A percentile compares a stretch with the other conserved stretches of the same genome.
These are phyloP conservation scores for Apeltes quadracus DNA, from an alignment of 2,113 vertebrate species.

Conservation along the genomic window DNA sequence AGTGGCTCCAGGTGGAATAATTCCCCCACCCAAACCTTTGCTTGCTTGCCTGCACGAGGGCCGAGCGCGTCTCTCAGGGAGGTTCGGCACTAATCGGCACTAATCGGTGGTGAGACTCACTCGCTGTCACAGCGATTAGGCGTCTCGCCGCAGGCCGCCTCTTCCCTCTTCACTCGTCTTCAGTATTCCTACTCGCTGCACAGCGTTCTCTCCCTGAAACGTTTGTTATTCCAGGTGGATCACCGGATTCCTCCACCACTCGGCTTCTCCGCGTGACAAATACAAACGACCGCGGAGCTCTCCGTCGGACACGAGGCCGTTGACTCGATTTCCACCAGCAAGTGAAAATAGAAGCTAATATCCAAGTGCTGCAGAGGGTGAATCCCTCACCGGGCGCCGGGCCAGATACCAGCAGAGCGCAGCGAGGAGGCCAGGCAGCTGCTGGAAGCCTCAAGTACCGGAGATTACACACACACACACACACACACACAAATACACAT, in stretches of 20 bases:
- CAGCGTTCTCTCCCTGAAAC: slow-evolving; percentile 33
- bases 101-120: too few species aligned
- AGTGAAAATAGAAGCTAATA: slow-evolving; percentile 52
- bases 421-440: background rate
- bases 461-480: slow-evolving; percentile 6
- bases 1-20: too few species aligned
- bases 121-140: too few species aligned
- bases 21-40: too few species aligned
- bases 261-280: slow-evolving; percentile 70
- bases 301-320: slow-evolving; percentile 11
- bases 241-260: slow-evolving; percentile 62
- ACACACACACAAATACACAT: background rate
- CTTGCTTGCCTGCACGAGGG: too few species aligned
- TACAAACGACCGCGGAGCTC: slow-evolving; percentile 64
- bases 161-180: too few species aligned
- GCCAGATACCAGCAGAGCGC: slow-evolving; percentile 32
- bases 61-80: too few species aligned
- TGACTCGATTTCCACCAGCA: slow-evolving; percentile 19
- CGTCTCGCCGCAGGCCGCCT: too few species aligned
- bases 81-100: too few species aligned
- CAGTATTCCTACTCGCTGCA: too few species aligned
- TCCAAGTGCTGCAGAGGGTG: slow-evolving; percentile 30
- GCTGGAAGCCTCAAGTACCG: slow-evolving; percentile 29
- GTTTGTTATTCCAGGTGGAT: slow-evolving; percentile 52
- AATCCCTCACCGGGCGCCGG: slow-evolving; percentile 28